Conservation (phyloP, 2,888 invertebrate species). For the Torymus auratus region DNA sequence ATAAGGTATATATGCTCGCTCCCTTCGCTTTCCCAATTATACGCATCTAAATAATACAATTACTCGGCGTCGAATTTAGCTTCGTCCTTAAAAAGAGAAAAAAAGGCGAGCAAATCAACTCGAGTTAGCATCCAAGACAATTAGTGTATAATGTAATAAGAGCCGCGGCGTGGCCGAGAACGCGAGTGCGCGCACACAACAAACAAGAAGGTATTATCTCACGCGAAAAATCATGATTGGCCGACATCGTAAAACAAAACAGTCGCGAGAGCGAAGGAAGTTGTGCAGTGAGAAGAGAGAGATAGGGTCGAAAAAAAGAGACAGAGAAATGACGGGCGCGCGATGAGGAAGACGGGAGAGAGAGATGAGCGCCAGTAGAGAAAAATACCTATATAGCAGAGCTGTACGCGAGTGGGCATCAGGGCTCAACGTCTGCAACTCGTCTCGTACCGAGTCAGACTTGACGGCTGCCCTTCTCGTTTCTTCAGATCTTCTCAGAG, state of each 20-base stretch:
- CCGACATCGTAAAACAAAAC: conserved; percentile 38
- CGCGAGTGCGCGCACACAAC: not conserved
- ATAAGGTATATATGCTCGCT: too few species aligned
- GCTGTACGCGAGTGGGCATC: conserved; percentile 29
- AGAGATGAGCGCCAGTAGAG: conserved; percentile 26
- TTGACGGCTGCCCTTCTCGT: conserved; percentile 52
- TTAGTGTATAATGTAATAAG: conserved; percentile 28
- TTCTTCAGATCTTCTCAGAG: conserved; percentile 37
- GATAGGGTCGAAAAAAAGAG: conserved; percentile 6
- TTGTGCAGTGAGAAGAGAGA: not conserved
- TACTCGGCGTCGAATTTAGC: too few species aligned
- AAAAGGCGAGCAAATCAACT: too few species aligned
- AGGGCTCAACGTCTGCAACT: conserved; percentile 58
- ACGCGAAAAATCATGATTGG: conserved; percentile 37
- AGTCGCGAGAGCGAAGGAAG: not conserved
- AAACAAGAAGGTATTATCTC: conserved; percentile 27
- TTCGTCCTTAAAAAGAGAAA: too few species aligned
- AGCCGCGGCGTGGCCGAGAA: not conserved
- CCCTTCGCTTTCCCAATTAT: too few species aligned
- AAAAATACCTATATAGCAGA: not conserved
- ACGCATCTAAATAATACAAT: too few species aligned
- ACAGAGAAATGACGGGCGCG: conserved; percentile 41
- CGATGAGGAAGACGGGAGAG: conserved; percentile 31
- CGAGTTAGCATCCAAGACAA: not conserved
- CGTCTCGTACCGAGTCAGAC: conserved; percentile 44